Conservation (phyloP, 2,888 invertebrate species). For the Trichogramma evanescens region DNA sequence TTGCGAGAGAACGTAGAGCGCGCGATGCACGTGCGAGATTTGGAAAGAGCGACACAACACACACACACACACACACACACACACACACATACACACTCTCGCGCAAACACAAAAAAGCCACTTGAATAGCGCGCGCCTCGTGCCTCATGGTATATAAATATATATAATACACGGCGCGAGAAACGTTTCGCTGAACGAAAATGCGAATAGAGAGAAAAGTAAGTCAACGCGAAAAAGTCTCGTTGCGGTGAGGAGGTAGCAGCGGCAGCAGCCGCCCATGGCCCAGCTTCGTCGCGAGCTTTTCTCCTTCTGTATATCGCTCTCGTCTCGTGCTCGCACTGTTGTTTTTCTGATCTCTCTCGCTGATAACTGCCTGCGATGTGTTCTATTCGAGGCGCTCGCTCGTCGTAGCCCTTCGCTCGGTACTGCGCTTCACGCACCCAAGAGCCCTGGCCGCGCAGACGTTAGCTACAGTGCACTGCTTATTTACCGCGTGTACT, state of each 20-base stretch:
- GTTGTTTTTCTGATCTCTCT: not conserved
- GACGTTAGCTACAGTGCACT: too few relatives aligned
- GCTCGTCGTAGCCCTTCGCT: too few relatives aligned
- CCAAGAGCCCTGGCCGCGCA: too few relatives aligned
- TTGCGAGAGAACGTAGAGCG: not conserved
- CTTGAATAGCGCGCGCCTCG: not conserved
- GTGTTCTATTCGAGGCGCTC: not conserved
- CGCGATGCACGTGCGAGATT: not conserved
- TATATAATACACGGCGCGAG: slow-evolving; percentile 4
- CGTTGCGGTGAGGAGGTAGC: not conserved
- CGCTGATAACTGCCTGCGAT: not conserved
- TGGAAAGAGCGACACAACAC: not conserved
- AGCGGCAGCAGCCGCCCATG: too few relatives aligned
- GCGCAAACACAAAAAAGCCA: too few relatives aligned
- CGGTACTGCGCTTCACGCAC: too few relatives aligned
- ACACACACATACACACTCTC: too few relatives aligned
- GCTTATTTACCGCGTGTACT: too few relatives aligned
- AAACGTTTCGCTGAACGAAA: not conserved
- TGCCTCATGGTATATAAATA: not conserved
- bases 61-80: too few relatives aligned
- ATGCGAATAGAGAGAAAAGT: not conserved
- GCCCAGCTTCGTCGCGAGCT: not conserved
- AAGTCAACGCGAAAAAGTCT: slow-evolving; percentile 2
- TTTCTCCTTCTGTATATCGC: not conserved
- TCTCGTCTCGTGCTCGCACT: not conserved